These are phyloP conservation scores for Morbakka virulenta DNA, from an alignment of 30 jellyfish, hydroid and myxozoan genomes.

Conservation along the genomic window DNA sequence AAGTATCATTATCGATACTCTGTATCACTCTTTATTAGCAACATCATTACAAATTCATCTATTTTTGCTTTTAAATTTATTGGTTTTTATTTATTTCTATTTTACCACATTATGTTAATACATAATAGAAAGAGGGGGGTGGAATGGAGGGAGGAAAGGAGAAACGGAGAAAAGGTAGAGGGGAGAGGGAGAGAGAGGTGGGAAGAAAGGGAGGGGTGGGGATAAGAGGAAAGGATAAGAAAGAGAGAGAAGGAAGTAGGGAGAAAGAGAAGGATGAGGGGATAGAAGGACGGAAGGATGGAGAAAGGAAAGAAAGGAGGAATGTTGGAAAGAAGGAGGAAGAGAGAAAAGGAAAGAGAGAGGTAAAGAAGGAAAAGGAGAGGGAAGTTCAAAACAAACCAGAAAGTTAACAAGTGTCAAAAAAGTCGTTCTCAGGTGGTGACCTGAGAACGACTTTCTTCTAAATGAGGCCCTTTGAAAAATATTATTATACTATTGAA, in stretches of 20 bases:
- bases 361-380: neutral
- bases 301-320: neutral
- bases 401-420: neutral
- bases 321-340: neutral
- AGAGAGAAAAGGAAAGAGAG: slow-evolving; percentile 10
- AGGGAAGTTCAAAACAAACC: neutral
- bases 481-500: no score
- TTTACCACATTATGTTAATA: no score
- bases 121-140: no score
- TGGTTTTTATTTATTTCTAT: no score
- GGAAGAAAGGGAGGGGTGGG: slow-evolving; percentile 2
- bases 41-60: no score
- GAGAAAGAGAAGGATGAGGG: slow-evolving; percentile 1
- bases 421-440: neutral
- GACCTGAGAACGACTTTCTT: slow-evolving; percentile 17
- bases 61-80: no score
- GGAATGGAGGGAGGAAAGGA: neutral
- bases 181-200: slow-evolving; percentile 3
- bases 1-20: no score
- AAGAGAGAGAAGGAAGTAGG: neutral
- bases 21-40: no score
- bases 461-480: no score
- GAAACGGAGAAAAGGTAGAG: slow-evolving; percentile 7
- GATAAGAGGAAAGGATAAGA: neutral
- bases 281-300: slow-evolving; percentile 2